Evolutionary conservation across 2,797 vertebrate species (phyloP), one percentile per base, ranked within the genome.

Genomic region (Molossus molossus): DNA sequence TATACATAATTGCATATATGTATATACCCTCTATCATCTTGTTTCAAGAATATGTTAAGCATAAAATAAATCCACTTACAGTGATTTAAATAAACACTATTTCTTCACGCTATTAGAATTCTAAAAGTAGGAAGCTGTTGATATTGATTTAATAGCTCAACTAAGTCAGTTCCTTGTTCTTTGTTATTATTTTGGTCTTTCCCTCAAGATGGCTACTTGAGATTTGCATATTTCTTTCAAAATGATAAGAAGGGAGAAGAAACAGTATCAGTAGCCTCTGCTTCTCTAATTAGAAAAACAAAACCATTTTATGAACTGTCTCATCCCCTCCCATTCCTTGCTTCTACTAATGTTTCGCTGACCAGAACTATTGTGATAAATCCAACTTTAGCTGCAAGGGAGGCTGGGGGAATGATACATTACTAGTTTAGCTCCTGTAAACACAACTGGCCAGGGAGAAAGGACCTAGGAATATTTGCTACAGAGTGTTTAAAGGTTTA

Each of bases 41-140:
- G 3, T 95, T 85, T 92, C 27, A 60, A 91, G 45, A 87, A 76
- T 33, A 25, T 62, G 9, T 65, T 65, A 73, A 48, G 6, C 12
- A 62, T 91, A 92, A 92, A 91, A 89, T 58, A 69, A 92, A 86
- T 65, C 12, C 9, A 72, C 13, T 85, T 70, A 67, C 0, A 72
- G 23, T 79, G 9, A 9, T 58, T 90, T 92, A 62, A 60, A 73
- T 84, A 75, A 72, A 37, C 48, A 60, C n/a, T n/a, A n/a, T n/a
- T n/a, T 82, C 29, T 57, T 90, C 27, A 64, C 15, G 1, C 64
- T 69, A 45, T 77, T 65, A 83, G 18, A 83, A 95, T 64, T 92
- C 29, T 76, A 10, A 76, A 92, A 82, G 62, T 64, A 87, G 29
- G 25, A 85, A 90, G n/a, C 3, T 90, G 1, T 57, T 76, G 50